phyloP scores from a whole-genome alignment of 1,140 invertebrate genomes.

The Trinorchestia longiramus region DNA sequence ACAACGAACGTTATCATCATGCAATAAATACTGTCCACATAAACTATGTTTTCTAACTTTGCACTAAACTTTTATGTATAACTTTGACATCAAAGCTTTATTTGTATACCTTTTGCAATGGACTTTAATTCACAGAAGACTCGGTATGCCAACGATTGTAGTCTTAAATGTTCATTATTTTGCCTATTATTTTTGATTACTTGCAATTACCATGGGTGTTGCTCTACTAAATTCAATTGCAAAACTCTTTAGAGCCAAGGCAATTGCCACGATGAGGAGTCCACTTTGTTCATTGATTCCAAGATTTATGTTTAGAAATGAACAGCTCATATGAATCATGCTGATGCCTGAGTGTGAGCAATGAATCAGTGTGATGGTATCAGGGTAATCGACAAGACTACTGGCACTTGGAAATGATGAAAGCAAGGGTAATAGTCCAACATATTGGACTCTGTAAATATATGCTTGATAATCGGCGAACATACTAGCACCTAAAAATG shows the following conservation, averaged over 20 bases:
- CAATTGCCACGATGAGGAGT: not conserved
- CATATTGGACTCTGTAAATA: too few relatives aligned
- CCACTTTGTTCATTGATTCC: not conserved
- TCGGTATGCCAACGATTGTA: not conserved
- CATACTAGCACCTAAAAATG: not conserved
- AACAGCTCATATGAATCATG: not conserved
- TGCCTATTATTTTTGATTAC: not conserved
- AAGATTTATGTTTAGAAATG: not conserved
- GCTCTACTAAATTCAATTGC: not conserved
- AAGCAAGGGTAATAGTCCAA: not conserved
- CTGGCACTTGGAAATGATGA: not conserved
- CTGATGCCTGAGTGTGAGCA: not conserved
- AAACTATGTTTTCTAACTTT: not conserved
- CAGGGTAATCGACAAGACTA: not conserved
- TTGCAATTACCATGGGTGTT: not conserved
- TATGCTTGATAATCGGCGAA: too few relatives aligned
- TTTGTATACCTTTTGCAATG: not conserved
- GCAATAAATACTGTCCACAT: not conserved
- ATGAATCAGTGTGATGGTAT: not conserved
- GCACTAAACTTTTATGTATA: not conserved
- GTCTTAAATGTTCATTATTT: not conserved
- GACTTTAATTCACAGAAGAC: not conserved
- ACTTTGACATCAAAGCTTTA: not conserved
- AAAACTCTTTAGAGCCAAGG: not conserved
- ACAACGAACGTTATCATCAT: not conserved